Evolutionary conservation across 2,888 invertebrate genomes (phyloP), one percentile per base, ranked within the genome.

Genomic region (Eupithecia tripunctaria): DNA sequence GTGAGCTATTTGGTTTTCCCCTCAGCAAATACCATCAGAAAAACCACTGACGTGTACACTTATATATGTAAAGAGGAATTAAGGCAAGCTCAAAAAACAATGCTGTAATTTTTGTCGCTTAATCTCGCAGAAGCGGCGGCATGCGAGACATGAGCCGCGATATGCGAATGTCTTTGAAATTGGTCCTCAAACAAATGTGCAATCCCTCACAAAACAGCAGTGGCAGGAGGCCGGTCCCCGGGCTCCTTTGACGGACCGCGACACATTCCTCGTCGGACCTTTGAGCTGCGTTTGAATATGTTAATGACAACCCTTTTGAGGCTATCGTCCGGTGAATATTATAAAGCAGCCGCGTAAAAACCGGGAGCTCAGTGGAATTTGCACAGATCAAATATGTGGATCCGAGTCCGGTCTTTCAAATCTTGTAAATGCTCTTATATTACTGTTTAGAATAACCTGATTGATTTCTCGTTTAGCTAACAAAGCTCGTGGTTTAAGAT

Each of bases 61-160:
- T 56, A 27, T 27, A 5, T 6, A 59, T 27, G 15, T 51, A 51
- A 0, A 21, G 10, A 51, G 2, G 10, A 51, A 21, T 51, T 51
- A 51, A 51, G 10, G 51, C 21, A 80, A 81, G 79, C 74, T 51
- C 38, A 59, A 75, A 78, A 82, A 86, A 87, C 86, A 86, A 81
- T 79, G 74, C 68, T 82, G 82, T 80, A 84, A 89, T 88, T 87
- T 89, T 86, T 88, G 88, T 89, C 86, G 88, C 88, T 88, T 83
- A 86, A 87, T 87, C 84, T 76, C 67, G 76, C 66, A 71, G 72
- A 67, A 76, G 75, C 73, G 77, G 78, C 77, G 77, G 78, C 77
- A 71, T 71, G 71, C 62, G 65, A 77, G 75, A 75, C 80, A 74
- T 60, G 65, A 71, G 21, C 59, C 77, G 78, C 81, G 85, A 88